Conservation (phyloP, 2,888 invertebrate species). For the Drosophila ezoana region DNA sequence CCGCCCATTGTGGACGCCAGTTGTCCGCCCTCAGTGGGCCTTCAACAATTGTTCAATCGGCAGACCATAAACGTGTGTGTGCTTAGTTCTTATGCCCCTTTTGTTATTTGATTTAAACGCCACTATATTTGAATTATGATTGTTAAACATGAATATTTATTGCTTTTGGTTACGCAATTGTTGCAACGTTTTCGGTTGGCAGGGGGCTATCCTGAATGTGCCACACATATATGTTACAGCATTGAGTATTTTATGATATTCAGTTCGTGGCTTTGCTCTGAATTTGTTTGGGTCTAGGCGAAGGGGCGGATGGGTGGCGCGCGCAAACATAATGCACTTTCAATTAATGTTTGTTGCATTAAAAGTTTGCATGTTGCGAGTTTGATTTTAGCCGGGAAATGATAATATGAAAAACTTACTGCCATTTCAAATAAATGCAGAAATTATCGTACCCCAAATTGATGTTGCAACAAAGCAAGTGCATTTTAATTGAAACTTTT, state of each 20-base stretch:
- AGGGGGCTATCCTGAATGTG: neutral
- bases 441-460: conserved; percentile 5
- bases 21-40: too few species aligned
- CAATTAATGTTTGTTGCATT: conserved; percentile 24
- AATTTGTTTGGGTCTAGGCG: neutral
- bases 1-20: neutral
- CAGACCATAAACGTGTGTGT: conserved; percentile 50
- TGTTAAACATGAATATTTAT: conserved; percentile 76
- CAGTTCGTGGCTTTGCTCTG: conserved; percentile 3
- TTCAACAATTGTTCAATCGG: conserved; percentile 42
- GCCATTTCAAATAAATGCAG: conserved; percentile 13
- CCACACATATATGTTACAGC: conserved; percentile 1
- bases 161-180: conserved; percentile 45
- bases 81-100: conserved; percentile 37
- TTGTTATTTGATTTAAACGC: conserved; percentile 70
- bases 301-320: neutral
- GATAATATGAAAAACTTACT: conserved; percentile 45
- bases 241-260: conserved; percentile 15
- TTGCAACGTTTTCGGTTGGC: conserved; percentile 22
- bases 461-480: conserved; percentile 26
- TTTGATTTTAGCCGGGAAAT: conserved; percentile 20
- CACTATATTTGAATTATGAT: conserved; percentile 72
- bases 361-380: conserved; percentile 19
- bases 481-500: conserved; percentile 61
- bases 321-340: conserved; percentile 17